Evolutionary conservation across 2,797 vertebrate genomes (phyloP).

Genomic region (Chromobotia macracanthus): DNA sequence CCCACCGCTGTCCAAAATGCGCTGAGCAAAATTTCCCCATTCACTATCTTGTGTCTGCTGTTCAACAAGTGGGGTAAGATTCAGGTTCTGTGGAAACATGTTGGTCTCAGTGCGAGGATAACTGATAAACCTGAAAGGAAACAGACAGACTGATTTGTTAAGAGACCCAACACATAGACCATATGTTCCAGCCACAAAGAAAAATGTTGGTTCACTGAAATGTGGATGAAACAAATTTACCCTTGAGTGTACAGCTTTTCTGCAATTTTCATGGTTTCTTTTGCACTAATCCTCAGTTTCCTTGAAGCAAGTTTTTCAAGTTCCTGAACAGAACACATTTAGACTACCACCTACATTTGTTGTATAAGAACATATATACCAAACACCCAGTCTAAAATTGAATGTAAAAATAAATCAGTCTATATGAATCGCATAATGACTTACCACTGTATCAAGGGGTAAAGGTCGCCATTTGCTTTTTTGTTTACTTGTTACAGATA

Average conservation of each 20-base stretch:
- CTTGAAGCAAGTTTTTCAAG: slow-evolving; percentile 94
- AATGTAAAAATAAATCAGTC: too few species aligned
- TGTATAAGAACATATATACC: too few species aligned
- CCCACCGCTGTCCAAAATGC: slow-evolving; percentile 89
- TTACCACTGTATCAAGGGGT: slow-evolving; percentile 96
- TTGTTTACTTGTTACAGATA: slow-evolving; percentile 90
- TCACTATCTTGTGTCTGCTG: slow-evolving; percentile 83
- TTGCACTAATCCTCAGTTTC: slow-evolving; percentile 92
- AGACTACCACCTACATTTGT: background rate
- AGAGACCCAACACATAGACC: background rate
- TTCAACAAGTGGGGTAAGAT: slow-evolving; percentile 83
- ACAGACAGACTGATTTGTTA: slow-evolving; percentile 19
- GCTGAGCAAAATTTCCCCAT: slow-evolving; percentile 93
- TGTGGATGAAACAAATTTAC: slow-evolving; percentile 67
- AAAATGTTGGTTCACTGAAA: background rate
- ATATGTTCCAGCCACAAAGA: background rate
- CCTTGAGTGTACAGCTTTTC: slow-evolving; percentile 97
- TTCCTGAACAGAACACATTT: slow-evolving; percentile 77
- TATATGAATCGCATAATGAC: slow-evolving; percentile 56
- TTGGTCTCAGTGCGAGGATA: slow-evolving; percentile 98
- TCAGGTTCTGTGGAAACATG: slow-evolving; percentile 87
- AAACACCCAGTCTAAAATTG: too few species aligned
- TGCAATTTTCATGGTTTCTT: slow-evolving; percentile 95
- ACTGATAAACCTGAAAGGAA: slow-evolving; percentile 86
- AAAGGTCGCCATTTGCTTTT: slow-evolving; percentile 98